phyloP scores from a whole-genome alignment of 2,888 invertebrate species.

The Carabus problematicus region DNA sequence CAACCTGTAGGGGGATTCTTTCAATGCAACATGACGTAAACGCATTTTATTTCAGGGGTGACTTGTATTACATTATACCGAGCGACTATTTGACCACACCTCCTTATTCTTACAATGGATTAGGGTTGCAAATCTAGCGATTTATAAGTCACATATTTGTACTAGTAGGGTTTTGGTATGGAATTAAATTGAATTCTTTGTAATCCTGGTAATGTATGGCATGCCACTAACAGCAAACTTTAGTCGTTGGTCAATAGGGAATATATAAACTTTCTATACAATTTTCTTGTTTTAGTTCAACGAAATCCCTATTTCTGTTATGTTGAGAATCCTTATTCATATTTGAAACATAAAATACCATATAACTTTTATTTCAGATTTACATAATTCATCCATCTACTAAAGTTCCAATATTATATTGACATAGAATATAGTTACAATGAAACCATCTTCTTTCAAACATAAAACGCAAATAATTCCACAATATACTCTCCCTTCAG shows the following conservation, averaged over 20 bases:
- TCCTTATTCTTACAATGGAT: constrained; percentile 28
- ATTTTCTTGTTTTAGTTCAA: too few relatives aligned
- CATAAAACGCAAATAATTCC: constrained; percentile 22
- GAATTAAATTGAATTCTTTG: constrained; percentile 9
- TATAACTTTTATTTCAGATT: too few relatives aligned
- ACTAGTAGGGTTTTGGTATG: neutral
- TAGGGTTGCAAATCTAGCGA: constrained; percentile 17
- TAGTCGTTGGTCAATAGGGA: too few relatives aligned
- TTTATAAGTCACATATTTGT: constrained; percentile 3
- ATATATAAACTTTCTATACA: too few relatives aligned
- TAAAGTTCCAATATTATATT: too few relatives aligned
- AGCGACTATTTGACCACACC: constrained; percentile 32
- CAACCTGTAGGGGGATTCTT: constrained; percentile 23
- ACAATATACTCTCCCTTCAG: constrained; percentile 23
- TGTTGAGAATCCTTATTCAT: too few relatives aligned
- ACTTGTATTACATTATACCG: constrained; percentile 28
- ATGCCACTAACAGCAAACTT: too few relatives aligned
- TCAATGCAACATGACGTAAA: constrained; percentile 22
- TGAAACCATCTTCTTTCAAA: neutral
- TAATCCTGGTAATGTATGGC: neutral
- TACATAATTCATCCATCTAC: too few relatives aligned
- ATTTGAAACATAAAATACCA: too few relatives aligned
- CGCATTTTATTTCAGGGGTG: constrained; percentile 31
- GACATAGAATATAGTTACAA: too few relatives aligned
- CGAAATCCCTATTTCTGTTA: too few relatives aligned